Base-by-base conservation (phyloP, 1,140 invertebrate species). In the Rhagoletis pomonella region DNA sequence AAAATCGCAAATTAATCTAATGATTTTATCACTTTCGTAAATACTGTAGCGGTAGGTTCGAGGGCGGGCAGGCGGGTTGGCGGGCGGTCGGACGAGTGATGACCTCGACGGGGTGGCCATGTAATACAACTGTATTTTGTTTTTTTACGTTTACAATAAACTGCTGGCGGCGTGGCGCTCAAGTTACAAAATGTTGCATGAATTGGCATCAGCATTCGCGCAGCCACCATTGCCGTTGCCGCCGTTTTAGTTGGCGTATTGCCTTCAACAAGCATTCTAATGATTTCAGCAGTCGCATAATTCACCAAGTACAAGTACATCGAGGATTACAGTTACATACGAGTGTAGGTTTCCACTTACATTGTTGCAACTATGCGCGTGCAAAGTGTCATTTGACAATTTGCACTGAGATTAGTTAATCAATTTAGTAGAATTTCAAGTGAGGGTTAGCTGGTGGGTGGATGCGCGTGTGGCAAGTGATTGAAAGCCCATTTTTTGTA, bases 11-110 rank as follows among this genome's bases (percentile, higher is more conserved):
- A 81, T 81, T 81, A 81, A 81, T 81, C 47, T 81, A 44, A 81
- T 81, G 73, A 81, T 81, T 81, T 81, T 81, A 81, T 81, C 73
- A 81, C 73, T 81, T 81, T 81, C 14, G 73, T 81, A 81, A 81
- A 81, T 81, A 81, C 17, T 17, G 73, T 47, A 29, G 55, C 29
- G 0, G 29, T 29, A 29, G 10, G 69, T 1, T 12, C n/a, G 17
- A 50, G 44, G 44, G 44, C 7, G 44, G 67, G 42, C 9, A 29
- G 67, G 1, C 4, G 67, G 1, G 14, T 29, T 67, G 29, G 4
- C 14, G 65, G 19, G 39, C 9, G 17, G n/a, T 64, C 29, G 29
- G 50, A 0, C 50, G 50, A 10, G 17, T 62, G 60, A 12, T 19
- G 69, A 73, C 69, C 73, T 81, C 73, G 73, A 55, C 73, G 73